Conservation (phyloP, 2,797 vertebrate genomes). For the Sebastiscus albofasciatus region DNA sequence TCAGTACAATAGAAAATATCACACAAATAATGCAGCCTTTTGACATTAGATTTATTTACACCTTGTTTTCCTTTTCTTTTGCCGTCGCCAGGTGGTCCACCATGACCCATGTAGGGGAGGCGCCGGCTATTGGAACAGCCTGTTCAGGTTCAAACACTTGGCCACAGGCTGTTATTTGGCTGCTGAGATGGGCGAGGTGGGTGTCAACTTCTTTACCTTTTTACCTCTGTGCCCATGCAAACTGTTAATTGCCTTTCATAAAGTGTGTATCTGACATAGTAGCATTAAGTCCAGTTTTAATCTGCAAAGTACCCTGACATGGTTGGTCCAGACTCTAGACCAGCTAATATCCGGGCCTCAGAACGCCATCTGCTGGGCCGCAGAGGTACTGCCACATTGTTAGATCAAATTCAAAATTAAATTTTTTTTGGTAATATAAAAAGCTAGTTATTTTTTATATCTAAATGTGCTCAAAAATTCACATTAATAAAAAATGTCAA, state of each 20-base stretch:
- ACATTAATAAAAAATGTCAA: no score
- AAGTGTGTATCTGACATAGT: not conserved
- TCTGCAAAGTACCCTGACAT: not conserved
- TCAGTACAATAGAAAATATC: not conserved
- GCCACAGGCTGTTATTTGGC: conserved; percentile 97
- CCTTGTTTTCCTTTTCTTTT: not conserved
- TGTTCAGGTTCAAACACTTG: conserved; percentile 98
- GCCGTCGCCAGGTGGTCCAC: conserved; percentile 90
- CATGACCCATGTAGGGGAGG: conserved; percentile 97
- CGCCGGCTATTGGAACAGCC: conserved; percentile 98
- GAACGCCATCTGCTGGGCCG: no score
- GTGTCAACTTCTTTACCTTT: conserved; percentile 26
- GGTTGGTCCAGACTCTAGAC: not conserved
- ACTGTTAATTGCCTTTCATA: not conserved
- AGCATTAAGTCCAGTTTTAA: not conserved
- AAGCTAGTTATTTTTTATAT: no score
- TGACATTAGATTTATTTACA: not conserved
- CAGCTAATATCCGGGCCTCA: no score
- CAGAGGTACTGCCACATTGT: no score
- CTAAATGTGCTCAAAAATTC: no score
- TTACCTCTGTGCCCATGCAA: not conserved
- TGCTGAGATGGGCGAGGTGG: conserved; percentile 90
- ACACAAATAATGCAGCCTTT: not conserved
- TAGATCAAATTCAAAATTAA: no score
- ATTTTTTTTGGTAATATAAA: no score